Evolutionary conservation across 1,140 invertebrate genomes (phyloP), one percentile per base, ranked within the genome.

Genomic region (Scaptomyza pallida): DNA sequence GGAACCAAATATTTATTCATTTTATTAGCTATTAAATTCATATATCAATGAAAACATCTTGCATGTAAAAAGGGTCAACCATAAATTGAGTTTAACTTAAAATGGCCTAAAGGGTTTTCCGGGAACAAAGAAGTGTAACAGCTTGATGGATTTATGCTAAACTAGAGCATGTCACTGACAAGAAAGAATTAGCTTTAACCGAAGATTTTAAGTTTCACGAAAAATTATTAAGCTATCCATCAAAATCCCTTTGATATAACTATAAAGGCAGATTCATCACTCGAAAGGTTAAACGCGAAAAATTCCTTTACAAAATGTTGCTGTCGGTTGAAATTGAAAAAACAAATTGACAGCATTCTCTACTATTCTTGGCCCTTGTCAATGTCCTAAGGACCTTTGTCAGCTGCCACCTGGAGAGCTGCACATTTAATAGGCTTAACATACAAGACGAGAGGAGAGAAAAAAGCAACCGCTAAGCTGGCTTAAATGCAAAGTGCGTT

Each of bases 401-500:
- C 26, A 30, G 26, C 33, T 33, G 48, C n/a, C 47, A 69, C 48
- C 65, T 70, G 35, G 21, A n/a, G 15, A 51, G 54, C 40, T 50
- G 40, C 47, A 59, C 57, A 40, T 21, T 33, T 81, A 81, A 81
- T 82, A 82, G 69, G 78, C 78, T 81, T 81, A 82, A 30, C 3
- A 26, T 5, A 26, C 5, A 6, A 26, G 23, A 4, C n/a, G 37
- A 9, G 6, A 9, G 26, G 19, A 4, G 4, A 4, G 4, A 2
- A 21, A 4, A 21, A 4, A 21, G 44, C 57, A 19, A 21, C 45
- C 61, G 43, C 19, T 77, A 77, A 77, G 78, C 47, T 59, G 64
- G 64, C 69, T 77, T 77, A 82, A 77, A 77, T 81, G 73, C 69
- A 81, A 64, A 77, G 78, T 68, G 69, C 65, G 73, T 82, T 81